phyloP scores from a whole-genome alignment of 2,888 invertebrate genomes.

The Cyclophora albipunctata region DNA sequence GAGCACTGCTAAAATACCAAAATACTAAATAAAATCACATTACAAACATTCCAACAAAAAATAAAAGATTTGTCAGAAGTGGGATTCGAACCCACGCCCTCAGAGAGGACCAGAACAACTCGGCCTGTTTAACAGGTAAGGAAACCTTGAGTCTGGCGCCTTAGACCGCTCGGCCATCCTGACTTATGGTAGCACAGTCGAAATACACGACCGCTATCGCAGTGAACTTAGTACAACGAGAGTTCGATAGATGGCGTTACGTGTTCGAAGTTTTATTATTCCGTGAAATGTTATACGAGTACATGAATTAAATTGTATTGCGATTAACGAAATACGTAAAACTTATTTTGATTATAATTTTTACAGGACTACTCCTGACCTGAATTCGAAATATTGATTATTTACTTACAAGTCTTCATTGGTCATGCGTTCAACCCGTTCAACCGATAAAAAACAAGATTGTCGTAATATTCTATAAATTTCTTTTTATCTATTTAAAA shows the following conservation, averaged over 20 bases:
- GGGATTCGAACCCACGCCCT: slow-evolving; percentile 89
- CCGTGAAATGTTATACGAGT: background rate
- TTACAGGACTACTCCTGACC: too few species aligned
- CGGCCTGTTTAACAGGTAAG: slow-evolving; percentile 79
- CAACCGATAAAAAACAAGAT: too few species aligned
- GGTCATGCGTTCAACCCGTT: too few species aligned
- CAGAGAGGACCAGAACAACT: slow-evolving; percentile 82
- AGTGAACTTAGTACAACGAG: slow-evolving; percentile 5
- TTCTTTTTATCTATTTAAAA: too few species aligned
- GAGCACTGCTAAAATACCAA: too few species aligned
- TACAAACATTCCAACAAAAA: slow-evolving; percentile 5
- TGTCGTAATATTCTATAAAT: too few species aligned
- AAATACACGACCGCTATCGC: slow-evolving; percentile 32
- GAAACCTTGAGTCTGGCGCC: slow-evolving; percentile 80
- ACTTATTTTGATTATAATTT: too few species aligned
- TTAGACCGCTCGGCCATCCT: slow-evolving; percentile 94
- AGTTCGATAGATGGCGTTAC: slow-evolving; percentile 36
- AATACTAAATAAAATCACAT: too few species aligned
- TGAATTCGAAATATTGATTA: too few species aligned
- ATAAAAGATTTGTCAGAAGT: slow-evolving; percentile 79
- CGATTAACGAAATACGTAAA: background rate
- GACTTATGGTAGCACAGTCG: slow-evolving; percentile 47
- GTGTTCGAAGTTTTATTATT: background rate
- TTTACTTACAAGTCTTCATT: too few species aligned
- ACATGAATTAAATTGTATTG: background rate